Evolutionary conservation across 2,888 invertebrate genomes (phyloP), one percentile per base, ranked within the genome.

Genomic region (Ennomos quercinarius): DNA sequence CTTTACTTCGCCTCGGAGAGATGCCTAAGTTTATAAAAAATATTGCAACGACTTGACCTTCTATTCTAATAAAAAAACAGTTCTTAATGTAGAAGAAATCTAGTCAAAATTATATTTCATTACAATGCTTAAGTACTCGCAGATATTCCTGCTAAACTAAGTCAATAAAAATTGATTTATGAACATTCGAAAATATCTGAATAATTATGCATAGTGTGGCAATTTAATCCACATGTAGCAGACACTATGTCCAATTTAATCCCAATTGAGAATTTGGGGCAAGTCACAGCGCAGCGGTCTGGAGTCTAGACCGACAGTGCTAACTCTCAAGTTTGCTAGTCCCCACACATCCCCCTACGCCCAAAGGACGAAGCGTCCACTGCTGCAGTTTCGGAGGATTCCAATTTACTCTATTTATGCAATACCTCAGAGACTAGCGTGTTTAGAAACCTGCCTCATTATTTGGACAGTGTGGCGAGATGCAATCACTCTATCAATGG

Each of bases 341-440:
- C 74, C 77, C 71, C 69, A 64, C 67, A 72, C 70, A 63, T 63
- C 63, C 69, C 64, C 61, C 64, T 63, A 63, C 74, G 59, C 78
- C 80, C 83, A 71, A 70, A 83, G 84, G 84, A 83, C 73, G 68
- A 75, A 66, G 69, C 75, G 77, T 76, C 76, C 77, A 79, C 82
- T 79, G 70, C 83, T 83, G 77, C 69, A 71, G 84, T 86, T 84
- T 80, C 72, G 73, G 74, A 70, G 77, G 71, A 80, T 81, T 82
- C 77, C 82, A 87, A 87, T 86, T 86, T 82, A 78, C 78, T 65
- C 79, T 84, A 84, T 86, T 86, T 87, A 87, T 86, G 78, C 86
- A 85, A 76, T 76, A 83, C 78, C 80, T 81, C 68, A 68, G 71
- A 80, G 76, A 77, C 74, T 79, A 70, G 70, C 70, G 55, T 62